Conservation (phyloP, 2,797 vertebrate species). For the Sphenopsis melanotis region DNA sequence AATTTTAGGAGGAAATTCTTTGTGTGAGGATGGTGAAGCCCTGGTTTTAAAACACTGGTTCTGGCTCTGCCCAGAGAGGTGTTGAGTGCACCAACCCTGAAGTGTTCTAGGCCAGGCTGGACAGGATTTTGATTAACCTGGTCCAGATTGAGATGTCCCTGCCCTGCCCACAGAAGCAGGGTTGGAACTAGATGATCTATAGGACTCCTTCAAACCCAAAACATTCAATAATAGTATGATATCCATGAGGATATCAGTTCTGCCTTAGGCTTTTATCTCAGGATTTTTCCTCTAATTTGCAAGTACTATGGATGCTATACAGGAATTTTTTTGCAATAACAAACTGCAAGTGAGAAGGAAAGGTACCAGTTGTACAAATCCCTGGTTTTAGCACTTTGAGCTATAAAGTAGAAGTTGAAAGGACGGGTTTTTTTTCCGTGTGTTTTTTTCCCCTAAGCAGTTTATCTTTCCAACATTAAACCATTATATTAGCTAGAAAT, state of each 20-base stretch:
- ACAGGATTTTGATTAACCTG: background rate
- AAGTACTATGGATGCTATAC: background rate
- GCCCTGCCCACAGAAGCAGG: background rate
- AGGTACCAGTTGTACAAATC: background rate
- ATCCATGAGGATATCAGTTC: background rate
- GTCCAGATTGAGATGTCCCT: background rate
- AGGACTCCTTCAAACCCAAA: background rate
- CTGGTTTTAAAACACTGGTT: background rate
- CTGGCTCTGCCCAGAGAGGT: background rate
- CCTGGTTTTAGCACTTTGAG: background rate
- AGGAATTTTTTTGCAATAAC: background rate
- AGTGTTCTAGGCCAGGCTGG: background rate
- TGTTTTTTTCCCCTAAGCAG: fast-evolving
- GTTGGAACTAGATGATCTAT: background rate
- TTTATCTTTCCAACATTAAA: background rate
- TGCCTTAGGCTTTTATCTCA: background rate
- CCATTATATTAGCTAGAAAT: background rate
- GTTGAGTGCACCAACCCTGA: too few relatives aligned
- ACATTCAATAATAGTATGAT: background rate
- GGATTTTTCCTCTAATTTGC: background rate
- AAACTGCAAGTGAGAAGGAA: background rate
- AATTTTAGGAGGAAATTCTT: background rate
- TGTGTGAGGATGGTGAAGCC: background rate
- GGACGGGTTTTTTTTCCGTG: fast-evolving
- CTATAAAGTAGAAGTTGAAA: background rate